These are phyloP conservation scores for Perca flavescens DNA, from an alignment of 2,113 vertebrate genomes.

Conservation along the genomic window DNA sequence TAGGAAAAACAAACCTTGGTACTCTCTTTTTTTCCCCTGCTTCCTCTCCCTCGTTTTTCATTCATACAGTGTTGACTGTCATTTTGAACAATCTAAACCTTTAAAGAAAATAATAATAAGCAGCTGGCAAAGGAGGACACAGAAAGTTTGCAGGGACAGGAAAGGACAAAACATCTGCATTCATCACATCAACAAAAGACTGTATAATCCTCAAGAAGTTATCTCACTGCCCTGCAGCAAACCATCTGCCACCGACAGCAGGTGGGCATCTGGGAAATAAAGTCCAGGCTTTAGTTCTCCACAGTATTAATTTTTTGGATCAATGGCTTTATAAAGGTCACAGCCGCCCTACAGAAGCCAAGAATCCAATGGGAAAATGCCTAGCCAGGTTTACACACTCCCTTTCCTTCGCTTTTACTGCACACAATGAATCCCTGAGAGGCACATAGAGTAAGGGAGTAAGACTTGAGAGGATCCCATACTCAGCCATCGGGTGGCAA, in stretches of 20 bases:
- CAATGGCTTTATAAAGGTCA: slow-evolving; percentile 77
- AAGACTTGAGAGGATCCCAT: slow-evolving; percentile 42
- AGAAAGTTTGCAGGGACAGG: slow-evolving; percentile 39
- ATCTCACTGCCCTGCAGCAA: slow-evolving; percentile 63
- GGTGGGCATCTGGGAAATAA: slow-evolving; percentile 72
- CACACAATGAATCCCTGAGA: slow-evolving; percentile 69
- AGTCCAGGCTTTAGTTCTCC: slow-evolving; percentile 56
- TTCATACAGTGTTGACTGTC: slow-evolving; percentile 15
- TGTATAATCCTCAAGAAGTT: slow-evolving; percentile 55
- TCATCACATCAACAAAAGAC: slow-evolving; percentile 68
- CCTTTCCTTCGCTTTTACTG: slow-evolving; percentile 50
- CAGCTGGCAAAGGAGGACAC: slow-evolving; percentile 49
- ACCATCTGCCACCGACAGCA: slow-evolving; percentile 76
- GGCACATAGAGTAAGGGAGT: slow-evolving; percentile 32
- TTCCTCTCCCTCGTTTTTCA: slow-evolving; percentile 2
- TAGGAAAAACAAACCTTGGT: slow-evolving; percentile 58
- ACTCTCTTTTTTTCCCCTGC: slow-evolving; percentile 13
- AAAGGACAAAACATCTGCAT: slow-evolving; percentile 69
- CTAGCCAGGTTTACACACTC: slow-evolving; percentile 61
- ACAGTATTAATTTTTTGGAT: slow-evolving; percentile 65
- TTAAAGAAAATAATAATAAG: slow-evolving; percentile 41
- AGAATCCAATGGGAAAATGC: slow-evolving; percentile 49
- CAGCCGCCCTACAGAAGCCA: slow-evolving; percentile 46
- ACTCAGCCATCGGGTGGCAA: slow-evolving; percentile 47
- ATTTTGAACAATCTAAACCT: slow-evolving; percentile 41